These are phyloP conservation scores for Pollenia angustigena DNA, from an alignment of 2,888 invertebrate genomes.

Conservation along the genomic window DNA sequence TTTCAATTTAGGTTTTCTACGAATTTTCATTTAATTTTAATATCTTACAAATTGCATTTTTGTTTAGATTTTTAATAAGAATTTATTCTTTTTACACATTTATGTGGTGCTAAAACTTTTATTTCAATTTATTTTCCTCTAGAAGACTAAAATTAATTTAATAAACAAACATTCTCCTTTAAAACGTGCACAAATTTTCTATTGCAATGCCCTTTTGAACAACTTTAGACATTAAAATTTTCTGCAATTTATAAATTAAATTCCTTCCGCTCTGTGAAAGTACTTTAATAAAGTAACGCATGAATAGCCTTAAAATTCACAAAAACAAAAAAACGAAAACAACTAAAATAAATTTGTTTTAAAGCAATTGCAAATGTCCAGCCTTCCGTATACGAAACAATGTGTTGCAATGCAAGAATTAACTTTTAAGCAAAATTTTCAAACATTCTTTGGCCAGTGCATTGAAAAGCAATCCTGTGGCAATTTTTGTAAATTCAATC, in stretches of 20 bases:
- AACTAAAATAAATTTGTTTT: constrained; percentile 4
- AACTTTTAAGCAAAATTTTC: constrained; percentile 28
- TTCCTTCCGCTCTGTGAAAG: neutral
- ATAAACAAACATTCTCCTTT: too few relatives aligned
- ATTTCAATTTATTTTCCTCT: too few relatives aligned
- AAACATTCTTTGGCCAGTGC: constrained; percentile 11
- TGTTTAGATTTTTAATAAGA: too few relatives aligned
- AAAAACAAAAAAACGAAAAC: neutral
- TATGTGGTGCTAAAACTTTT: too few relatives aligned
- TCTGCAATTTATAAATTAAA: constrained; percentile 9
- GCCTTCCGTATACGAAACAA: neutral
- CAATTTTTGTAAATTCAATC: constrained; percentile 12
- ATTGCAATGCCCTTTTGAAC: neutral
- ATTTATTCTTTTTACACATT: too few relatives aligned
- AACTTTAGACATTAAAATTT: neutral
- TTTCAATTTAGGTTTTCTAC: too few relatives aligned
- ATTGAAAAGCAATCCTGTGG: constrained; percentile 15
- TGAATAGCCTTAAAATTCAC: neutral
- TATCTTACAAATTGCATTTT: too few relatives aligned
- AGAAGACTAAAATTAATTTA: too few relatives aligned
- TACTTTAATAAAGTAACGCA: neutral
- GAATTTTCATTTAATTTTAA: too few relatives aligned
- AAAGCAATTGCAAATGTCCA: constrained; percentile 20
- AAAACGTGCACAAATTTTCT: too few relatives aligned
- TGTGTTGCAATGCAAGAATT: constrained; percentile 29